A percentile compares a stretch with the other conserved stretches of the same genome.
phyloP scores from a whole-genome alignment of 1,140 invertebrate species.

The Drosophila setifemur region DNA sequence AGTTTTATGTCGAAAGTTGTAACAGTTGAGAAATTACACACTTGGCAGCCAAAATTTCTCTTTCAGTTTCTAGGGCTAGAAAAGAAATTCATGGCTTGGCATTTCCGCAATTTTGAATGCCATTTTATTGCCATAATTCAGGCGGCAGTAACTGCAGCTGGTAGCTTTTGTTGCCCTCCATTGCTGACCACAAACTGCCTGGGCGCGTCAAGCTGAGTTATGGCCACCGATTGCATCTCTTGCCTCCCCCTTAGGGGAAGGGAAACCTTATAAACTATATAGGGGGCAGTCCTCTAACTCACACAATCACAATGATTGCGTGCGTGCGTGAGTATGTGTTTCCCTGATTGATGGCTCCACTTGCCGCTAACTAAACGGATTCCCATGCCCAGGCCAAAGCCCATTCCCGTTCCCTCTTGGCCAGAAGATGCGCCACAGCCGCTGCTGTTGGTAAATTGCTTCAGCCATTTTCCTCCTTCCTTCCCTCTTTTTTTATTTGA shows the following conservation, averaged over 20 bases:
- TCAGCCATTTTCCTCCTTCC: slow-evolving; percentile 31
- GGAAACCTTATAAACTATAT: neutral
- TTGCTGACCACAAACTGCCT: slow-evolving; percentile 33
- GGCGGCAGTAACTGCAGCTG: slow-evolving; percentile 22
- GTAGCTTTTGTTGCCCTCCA: neutral
- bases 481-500: slow-evolving; percentile 14
- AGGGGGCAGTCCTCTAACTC: neutral
- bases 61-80: neutral
- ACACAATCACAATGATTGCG: slow-evolving; percentile 10
- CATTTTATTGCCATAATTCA: slow-evolving; percentile 51
- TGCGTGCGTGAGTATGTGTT: slow-evolving; percentile 45
- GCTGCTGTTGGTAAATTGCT: slow-evolving; percentile 28
- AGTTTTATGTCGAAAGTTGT: slow-evolving; percentile 1
- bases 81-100: slow-evolving; percentile 36
- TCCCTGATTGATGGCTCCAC: slow-evolving; percentile 64
- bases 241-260: neutral
- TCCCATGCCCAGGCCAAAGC: slow-evolving; percentile 10
- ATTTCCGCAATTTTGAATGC: slow-evolving; percentile 47
- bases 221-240: slow-evolving; percentile 26
- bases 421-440: slow-evolving; percentile 29
- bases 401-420: slow-evolving; percentile 34
- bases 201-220: slow-evolving; percentile 41
- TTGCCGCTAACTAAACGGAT: slow-evolving; percentile 64
- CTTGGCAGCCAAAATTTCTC: slow-evolving; percentile 12
- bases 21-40: slow-evolving; percentile 7